phyloP scores from a whole-genome alignment of 2,113 vertebrate genomes.

The Synodontis membranacea region DNA sequence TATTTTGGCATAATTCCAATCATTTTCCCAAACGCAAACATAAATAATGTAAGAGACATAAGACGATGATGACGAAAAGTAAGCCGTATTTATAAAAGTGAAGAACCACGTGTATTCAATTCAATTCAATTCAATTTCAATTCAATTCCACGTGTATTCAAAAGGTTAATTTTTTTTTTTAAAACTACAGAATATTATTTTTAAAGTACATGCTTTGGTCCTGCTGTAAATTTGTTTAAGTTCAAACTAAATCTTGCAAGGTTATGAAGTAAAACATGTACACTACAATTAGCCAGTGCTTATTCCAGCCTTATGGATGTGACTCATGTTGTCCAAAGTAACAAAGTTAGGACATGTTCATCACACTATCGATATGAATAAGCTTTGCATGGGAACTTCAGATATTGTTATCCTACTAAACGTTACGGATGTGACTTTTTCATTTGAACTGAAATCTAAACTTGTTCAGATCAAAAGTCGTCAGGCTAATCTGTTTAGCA shows the following conservation, averaged over 20 bases:
- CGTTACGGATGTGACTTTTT: no score
- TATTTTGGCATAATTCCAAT: neutral
- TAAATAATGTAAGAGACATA: neutral
- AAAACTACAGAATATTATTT: neutral
- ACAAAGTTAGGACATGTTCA: no score
- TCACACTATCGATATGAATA: no score
- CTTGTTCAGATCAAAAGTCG: neutral
- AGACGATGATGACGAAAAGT: no score
- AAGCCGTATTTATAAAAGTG: neutral
- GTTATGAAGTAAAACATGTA: neutral
- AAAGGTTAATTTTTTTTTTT: neutral
- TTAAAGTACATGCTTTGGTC: neutral
- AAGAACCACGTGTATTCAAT: no score
- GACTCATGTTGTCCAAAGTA: no score
- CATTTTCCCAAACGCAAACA: neutral
- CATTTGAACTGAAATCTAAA: conserved; percentile 19
- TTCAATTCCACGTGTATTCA: neutral
- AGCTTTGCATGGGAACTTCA: no score
- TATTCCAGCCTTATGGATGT: no score
- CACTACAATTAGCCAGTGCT: no score
- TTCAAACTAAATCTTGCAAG: neutral
- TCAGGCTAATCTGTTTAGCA: conserved; percentile 42
- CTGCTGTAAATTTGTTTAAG: neutral
- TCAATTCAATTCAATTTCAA: no score
- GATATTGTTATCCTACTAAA: no score